A percentile compares a stretch with the other conserved stretches of the same genome.
These are phyloP conservation scores for Nycticryphes semicollaris DNA, from an alignment of 2,113 vertebrate genomes.

Conservation along the genomic window DNA sequence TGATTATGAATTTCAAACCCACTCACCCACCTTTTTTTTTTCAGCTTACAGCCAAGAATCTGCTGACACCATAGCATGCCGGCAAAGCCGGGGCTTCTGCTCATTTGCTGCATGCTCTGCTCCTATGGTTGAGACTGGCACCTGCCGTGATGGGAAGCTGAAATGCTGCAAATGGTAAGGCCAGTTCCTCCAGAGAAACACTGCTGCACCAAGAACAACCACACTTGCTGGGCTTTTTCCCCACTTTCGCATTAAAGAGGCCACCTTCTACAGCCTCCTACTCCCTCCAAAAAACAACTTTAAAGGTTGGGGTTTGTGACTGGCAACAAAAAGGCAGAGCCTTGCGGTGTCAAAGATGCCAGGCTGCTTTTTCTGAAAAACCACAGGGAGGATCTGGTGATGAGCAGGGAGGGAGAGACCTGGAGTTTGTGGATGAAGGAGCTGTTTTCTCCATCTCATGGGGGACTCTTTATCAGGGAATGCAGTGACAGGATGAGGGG, in stretches of 20 bases:
- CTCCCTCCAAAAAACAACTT: neutral
- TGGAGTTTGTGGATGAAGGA: neutral
- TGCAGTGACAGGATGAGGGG: too few relatives aligned
- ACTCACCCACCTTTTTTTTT: neutral
- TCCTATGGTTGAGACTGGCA: conserved; percentile 3
- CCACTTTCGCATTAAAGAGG: neutral
- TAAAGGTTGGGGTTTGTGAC: neutral
- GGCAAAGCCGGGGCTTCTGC: conserved; percentile 32
- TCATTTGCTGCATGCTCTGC: neutral
- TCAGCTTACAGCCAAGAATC: conserved; percentile 24
- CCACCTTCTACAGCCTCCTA: neutral
- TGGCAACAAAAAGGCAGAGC: neutral
- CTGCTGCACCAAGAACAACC: neutral
- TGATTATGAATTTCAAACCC: neutral
- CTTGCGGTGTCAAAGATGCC: neutral
- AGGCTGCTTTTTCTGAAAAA: neutral
- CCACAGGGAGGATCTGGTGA: neutral
- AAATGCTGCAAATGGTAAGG: conserved; percentile 62
- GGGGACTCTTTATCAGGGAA: too few relatives aligned
- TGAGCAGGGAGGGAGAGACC: neutral
- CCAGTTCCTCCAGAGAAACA: neutral
- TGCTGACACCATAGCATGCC: neutral
- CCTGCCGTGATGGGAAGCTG: conserved; percentile 25
- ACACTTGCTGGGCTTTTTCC: neutral
- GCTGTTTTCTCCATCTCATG: neutral